Evolutionary conservation across 2,113 vertebrate genomes (phyloP).

Genomic region (human (Homo sapiens)): DNA sequence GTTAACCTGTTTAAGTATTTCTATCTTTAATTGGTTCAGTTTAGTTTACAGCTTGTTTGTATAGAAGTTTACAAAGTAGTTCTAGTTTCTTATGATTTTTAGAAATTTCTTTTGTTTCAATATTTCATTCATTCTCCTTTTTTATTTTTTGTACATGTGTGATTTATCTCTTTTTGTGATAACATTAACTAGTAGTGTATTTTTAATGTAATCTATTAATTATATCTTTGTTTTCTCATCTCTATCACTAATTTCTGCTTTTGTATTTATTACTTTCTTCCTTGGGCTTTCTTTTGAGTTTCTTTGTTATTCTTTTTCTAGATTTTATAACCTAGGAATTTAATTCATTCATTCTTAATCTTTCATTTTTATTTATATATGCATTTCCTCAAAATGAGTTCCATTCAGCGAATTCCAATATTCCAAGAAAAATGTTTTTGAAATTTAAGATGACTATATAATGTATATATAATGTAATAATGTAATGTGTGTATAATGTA

Average conservation of each 20-base stretch:
- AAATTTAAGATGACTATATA: conserved; percentile 19
- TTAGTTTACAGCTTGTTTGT: background rate
- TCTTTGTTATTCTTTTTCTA: conserved; percentile 1
- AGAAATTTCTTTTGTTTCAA: background rate
- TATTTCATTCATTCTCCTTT: background rate
- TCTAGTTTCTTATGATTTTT: background rate
- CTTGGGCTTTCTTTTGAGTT: background rate
- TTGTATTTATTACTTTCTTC: conserved; percentile 3
- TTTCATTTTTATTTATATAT: background rate
- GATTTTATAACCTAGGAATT: background rate
- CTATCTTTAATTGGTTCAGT: background rate
- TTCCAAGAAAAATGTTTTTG: background rate
- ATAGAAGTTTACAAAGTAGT: background rate
- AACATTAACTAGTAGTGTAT: background rate
- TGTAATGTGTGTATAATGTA: no score
- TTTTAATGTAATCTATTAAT: background rate
- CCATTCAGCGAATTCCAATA: background rate
- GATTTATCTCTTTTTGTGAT: background rate
- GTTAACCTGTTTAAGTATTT: background rate
- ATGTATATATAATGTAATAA: background rate
- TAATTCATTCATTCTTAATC: background rate
- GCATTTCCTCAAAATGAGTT: background rate
- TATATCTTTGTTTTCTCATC: background rate
- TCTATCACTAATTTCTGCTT: background rate
- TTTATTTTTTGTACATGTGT: background rate